Conservation (phyloP, 2,797 vertebrate genomes). For the Astyanax mexicanus region DNA sequence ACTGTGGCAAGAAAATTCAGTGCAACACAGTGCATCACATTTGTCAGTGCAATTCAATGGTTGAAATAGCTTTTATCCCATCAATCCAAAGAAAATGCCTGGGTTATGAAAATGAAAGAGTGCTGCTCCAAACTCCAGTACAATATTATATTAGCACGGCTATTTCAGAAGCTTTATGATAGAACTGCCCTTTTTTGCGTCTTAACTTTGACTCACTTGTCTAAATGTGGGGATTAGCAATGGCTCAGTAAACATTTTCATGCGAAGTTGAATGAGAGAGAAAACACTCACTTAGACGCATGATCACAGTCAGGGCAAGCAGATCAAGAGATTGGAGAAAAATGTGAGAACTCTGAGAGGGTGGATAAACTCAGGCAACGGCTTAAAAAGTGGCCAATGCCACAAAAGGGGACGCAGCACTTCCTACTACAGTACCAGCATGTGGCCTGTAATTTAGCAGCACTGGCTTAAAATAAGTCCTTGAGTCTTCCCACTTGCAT, state of each 20-base stretch:
- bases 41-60: no score
- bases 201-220: constrained; percentile 21
- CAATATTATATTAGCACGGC: background rate
- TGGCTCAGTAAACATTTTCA: constrained; percentile 52
- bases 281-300: constrained; percentile 36
- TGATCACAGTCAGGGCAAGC: constrained; percentile 19
- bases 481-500: constrained; percentile 51
- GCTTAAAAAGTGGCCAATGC: constrained; percentile 22
- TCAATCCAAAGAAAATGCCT: background rate
- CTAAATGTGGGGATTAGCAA: constrained; percentile 43
- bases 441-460: constrained; percentile 60
- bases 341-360: constrained; percentile 5
- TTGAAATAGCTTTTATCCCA: background rate
- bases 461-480: constrained; percentile 58
- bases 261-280: constrained; percentile 42
- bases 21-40: no score
- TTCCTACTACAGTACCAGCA: constrained; percentile 43
- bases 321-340: constrained; percentile 38
- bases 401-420: constrained; percentile 20
- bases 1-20: background rate
- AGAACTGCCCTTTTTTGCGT: background rate
- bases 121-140: background rate
- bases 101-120: background rate
- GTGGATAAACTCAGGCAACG: constrained; percentile 5
- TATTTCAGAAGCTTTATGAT: background rate